phyloP scores from a whole-genome alignment of 2,797 vertebrate genomes.

The Lycodopsis pacificus region DNA sequence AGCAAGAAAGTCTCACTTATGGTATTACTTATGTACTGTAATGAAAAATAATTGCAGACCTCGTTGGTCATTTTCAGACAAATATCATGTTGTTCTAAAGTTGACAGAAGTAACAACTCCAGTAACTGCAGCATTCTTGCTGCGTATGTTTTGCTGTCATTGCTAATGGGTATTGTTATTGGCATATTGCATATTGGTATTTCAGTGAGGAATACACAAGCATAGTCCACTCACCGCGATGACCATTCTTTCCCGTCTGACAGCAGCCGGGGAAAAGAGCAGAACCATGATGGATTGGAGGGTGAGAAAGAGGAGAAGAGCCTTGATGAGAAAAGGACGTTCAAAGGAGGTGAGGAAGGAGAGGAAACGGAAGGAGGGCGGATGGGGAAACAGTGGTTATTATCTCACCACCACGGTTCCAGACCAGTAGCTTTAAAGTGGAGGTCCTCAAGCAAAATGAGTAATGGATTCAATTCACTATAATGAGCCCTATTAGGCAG shows the following conservation, averaged over 20 bases:
- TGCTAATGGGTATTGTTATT: conserved; percentile 22
- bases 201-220: conserved; percentile 1
- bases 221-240: neutral
- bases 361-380: conserved; percentile 1
- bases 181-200: neutral
- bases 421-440: conserved; percentile 53
- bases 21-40: too few species aligned
- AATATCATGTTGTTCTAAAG: neutral
- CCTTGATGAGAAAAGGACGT: conserved; percentile 34
- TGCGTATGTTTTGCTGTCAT: conserved; percentile 30
- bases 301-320: conserved; percentile 20
- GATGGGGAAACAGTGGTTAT: conserved; percentile 49
- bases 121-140: neutral
- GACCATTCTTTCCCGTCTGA: neutral
- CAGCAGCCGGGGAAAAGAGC: conserved; percentile 34
- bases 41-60: too few species aligned
- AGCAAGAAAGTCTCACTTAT: too few species aligned
- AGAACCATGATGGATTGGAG: conserved; percentile 58
- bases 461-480: conserved; percentile 36
- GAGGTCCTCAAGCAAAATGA: conserved; percentile 48
- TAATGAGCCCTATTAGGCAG: conserved; percentile 42
- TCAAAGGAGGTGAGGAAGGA: conserved; percentile 28
- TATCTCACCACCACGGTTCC: conserved; percentile 58
- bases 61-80: neutral
- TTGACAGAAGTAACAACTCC: too few species aligned